These are phyloP conservation scores for Metacarcinus magister DNA, from an alignment of 2,888 invertebrate species.

Conservation along the genomic window DNA sequence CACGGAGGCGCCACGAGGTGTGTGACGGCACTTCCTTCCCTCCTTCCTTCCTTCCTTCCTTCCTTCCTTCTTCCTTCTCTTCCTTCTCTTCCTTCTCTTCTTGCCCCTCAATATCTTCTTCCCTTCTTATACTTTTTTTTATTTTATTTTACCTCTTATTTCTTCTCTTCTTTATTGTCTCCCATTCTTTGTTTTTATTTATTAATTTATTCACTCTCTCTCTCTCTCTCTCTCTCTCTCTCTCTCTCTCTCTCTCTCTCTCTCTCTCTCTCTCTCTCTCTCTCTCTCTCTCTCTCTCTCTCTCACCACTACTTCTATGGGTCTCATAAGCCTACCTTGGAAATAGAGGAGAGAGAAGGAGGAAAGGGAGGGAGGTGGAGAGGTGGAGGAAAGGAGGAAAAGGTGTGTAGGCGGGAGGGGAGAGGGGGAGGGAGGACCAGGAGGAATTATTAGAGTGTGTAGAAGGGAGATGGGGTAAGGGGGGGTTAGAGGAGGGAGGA, in stretches of 20 bases:
- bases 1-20: slow-evolving; percentile 31
- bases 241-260: background rate
- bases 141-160: background rate
- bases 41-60: background rate
- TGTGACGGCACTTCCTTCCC: slow-evolving; percentile 46
- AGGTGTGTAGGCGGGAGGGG: no score
- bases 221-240: background rate
- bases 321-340: background rate
- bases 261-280: background rate
- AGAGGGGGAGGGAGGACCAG: no score
- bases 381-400: no score
- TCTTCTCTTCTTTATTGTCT: background rate
- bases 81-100: background rate
- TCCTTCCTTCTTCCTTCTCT: background rate
- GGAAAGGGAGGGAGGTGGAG: no score
- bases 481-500: background rate
- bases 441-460: background rate
- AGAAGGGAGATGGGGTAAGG: background rate
- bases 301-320: background rate
- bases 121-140: background rate
- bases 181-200: background rate
- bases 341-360: no score
- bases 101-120: background rate
- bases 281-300: background rate
- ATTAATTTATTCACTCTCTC: background rate